Evolutionary conservation across 2,113 vertebrate species (phyloP).

Genomic region (Podiceps cristatus): DNA sequence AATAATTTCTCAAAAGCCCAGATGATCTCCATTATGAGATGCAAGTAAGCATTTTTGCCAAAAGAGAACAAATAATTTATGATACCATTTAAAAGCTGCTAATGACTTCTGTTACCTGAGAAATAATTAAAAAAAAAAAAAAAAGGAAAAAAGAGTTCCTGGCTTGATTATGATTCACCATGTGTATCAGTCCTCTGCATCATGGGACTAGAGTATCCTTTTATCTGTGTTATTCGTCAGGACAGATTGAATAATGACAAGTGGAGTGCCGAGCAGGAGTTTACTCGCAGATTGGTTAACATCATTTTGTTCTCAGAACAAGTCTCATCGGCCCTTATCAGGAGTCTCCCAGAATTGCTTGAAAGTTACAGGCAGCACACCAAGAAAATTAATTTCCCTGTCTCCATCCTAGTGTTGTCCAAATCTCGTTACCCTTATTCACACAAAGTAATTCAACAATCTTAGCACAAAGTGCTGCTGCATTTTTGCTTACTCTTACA

Average conservation of each 20-base stretch:
- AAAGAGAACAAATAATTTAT: constrained; percentile 50
- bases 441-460: not conserved
- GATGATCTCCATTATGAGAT: not conserved
- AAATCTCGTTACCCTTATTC: constrained; percentile 36
- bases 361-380: constrained; percentile 48
- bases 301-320: constrained; percentile 51
- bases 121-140: not conserved
- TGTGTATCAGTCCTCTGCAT: not conserved
- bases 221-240: constrained; percentile 26
- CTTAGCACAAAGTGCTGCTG: not conserved
- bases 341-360: constrained; percentile 17
- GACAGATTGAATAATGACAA: constrained; percentile 49
- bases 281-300: constrained; percentile 48
- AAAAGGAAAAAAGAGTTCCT: not conserved
- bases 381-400: constrained; percentile 45
- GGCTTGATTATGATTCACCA: constrained; percentile 33
- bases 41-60: constrained; percentile 10
- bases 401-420: not conserved
- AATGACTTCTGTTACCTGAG: constrained; percentile 15
- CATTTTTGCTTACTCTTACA: constrained; percentile 14
- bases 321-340: constrained; percentile 52
- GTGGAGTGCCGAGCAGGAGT: constrained; percentile 3
- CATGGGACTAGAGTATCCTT: constrained; percentile 29
- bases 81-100: constrained; percentile 27
- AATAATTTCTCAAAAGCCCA: constrained; percentile 38